phyloP scores from a whole-genome alignment of 1,140 invertebrate genomes.

The Drosophila virilis region DNA sequence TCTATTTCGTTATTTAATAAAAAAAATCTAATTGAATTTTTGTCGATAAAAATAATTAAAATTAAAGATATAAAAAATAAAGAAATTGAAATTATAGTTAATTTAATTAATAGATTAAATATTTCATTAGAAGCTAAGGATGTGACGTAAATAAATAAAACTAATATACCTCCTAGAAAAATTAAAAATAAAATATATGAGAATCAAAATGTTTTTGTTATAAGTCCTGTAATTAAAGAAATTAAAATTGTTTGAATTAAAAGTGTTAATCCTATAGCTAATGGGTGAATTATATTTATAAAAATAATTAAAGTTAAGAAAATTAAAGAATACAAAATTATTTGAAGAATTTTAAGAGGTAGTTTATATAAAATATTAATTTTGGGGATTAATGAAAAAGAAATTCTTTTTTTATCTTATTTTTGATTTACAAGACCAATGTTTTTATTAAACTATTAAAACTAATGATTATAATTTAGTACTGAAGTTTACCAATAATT shows the following conservation, averaged over 20 bases:
- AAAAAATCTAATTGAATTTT: conserved; percentile 26
- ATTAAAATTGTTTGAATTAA: conserved; percentile 85
- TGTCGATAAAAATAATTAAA: conserved; percentile 36
- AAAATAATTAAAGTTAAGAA: conserved; percentile 67
- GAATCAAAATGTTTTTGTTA: conserved; percentile 59
- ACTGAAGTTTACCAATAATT: conserved; percentile 80
- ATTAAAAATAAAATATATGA: conserved; percentile 58
- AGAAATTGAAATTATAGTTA: conserved; percentile 41
- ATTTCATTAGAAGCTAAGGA: conserved; percentile 86
- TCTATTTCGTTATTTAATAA: conserved; percentile 52
- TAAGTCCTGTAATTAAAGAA: conserved; percentile 2
- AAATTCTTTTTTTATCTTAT: conserved; percentile 85
- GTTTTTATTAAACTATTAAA: conserved; percentile 87
- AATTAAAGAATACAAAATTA: conserved; percentile 75
- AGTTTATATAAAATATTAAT: conserved; percentile 86
- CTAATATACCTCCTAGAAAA: conserved; percentile 48
- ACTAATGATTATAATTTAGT: conserved; percentile 84
- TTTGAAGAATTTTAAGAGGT: conserved; percentile 85
- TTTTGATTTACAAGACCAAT: conserved; percentile 87
- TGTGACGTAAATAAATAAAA: conserved; percentile 78
- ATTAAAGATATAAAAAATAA: conserved; percentile 44
- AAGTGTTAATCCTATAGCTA: conserved; percentile 85
- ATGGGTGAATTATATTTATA: conserved; percentile 27
- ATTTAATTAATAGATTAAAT: conserved; percentile 83
- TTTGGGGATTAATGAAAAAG: conserved; percentile 87